Percentiles rank a stretch among this genome's conserved stretches.
Evolutionary conservation across 2,888 invertebrate genomes (phyloP).

Genomic region (Zaprionus obscuricornis): DNA sequence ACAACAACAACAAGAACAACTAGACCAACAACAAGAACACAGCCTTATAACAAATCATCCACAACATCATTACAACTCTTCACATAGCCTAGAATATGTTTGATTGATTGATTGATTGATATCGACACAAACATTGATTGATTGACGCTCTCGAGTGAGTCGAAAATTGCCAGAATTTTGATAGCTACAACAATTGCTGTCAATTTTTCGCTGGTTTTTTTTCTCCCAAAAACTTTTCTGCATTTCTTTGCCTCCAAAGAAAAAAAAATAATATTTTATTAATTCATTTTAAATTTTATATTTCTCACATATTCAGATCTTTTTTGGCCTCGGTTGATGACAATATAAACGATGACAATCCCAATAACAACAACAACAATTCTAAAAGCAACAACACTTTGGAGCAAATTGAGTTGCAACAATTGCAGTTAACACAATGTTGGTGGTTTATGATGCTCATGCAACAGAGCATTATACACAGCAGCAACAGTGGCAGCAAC

Average conservation of each 20-base stretch:
- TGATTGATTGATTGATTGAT: slow-evolving; percentile 41
- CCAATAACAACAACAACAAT: slow-evolving; percentile 25
- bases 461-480: slow-evolving; percentile 78
- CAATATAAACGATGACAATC: slow-evolving; percentile 29
- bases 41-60: slow-evolving; percentile 16
- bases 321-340: slow-evolving; percentile 72
- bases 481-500: slow-evolving; percentile 34
- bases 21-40: slow-evolving; percentile 29
- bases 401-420: slow-evolving; percentile 47
- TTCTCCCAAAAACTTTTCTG: no score
- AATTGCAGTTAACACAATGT: slow-evolving; percentile 78
- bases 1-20: slow-evolving; percentile 31
- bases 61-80: slow-evolving; percentile 28
- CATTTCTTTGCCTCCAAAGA: neutral
- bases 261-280: neutral
- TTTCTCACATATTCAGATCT: slow-evolving; percentile 63
- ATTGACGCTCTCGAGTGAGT: slow-evolving; percentile 81
- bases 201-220: slow-evolving; percentile 40
- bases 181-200: slow-evolving; percentile 20
- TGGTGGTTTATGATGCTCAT: slow-evolving; percentile 82
- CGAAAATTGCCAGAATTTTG: slow-evolving; percentile 57
- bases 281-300: slow-evolving; percentile 8
- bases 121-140: no score
- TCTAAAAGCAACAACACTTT: slow-evolving; percentile 22
- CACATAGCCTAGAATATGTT: slow-evolving; percentile 45